Base-by-base conservation (phyloP, 1,140 invertebrate genomes). In the Panagrolaimus sp. region DNA sequence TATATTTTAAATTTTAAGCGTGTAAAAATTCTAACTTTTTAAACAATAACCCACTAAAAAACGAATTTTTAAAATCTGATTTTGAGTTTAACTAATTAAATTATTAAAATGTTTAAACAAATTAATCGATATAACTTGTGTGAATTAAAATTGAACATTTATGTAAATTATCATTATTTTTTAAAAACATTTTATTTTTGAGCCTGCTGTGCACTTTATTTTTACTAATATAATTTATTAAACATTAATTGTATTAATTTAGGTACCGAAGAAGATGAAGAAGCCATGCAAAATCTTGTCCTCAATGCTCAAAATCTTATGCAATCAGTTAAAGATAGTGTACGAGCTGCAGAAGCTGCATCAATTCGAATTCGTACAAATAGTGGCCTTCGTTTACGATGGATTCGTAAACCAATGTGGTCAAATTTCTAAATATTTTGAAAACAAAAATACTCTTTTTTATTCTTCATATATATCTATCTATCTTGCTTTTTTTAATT, bases 241-340 rank as follows among this genome's bases (percentile, higher is more conserved):
- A 21, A 10, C 3, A 58, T 58, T 58, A 21, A 58, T 28, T n/a
- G 3, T 52, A 4, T 14, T 7, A 58, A 26, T 58, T 58, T 58
- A 96, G 94, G 93, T 78, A 96, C 94, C 7, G 94, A 98, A 84
- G 96, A 99, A 86, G 96, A 99, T 85, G 92, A 96, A 81, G 96
- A 98, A 86, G 96, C 96, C 3, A 99, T 96, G 1, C 95, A 98
- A 82, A 98, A 98, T 93, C 85, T 99, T 75, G 95, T 98, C 58
- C 94, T 95, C 55, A 99, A 99, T 86, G 96, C 96, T 17, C 95
- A 99, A 84, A 98, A 98, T 85, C 86, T 99, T 46, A 99, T 98
- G 95, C 95, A 98, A 84, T 96, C 93, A 72, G 95, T 99, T 0
- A 97, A 98, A 82, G 96, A 98, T 85, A 98, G 95, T 0, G 95